Base-by-base conservation (phyloP, 2,797 vertebrate species). In the Periophthalmus magnuspinnatus region DNA sequence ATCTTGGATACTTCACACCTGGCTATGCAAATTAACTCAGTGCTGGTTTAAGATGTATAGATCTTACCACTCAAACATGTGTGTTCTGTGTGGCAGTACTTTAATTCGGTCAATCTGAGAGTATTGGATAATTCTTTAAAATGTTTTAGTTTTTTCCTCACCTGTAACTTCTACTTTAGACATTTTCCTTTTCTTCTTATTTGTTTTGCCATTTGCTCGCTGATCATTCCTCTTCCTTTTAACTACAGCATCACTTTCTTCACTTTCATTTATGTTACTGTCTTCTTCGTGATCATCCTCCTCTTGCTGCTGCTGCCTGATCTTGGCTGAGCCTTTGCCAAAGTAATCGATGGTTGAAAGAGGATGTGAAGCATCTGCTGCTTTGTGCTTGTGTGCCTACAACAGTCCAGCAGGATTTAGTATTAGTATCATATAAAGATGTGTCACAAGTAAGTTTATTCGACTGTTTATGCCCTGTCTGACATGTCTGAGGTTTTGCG, bases 291-390 rank as follows among this genome's bases (percentile, higher is more conserved):
- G 68, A n/a, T 68, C 72, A 1, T 65, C 33, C 0, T 70, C 61
- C 0, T 79, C 6, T 57, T 74, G 56, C 67, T 85, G 38, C 67
- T 85, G 38, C 77, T 86, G 75, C 21, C 72, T 56, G 78, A 73
- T 61, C 65, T 56, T 83, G 11, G 48, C 74, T 79, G 74, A 24
- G 21, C 89, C 89, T 74, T 67, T 79, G 19, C 94, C 92, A 70
- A 98, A 97, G 81, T 95, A 97, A 80, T 95, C 93, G 56, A 97
- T 93, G 32, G 77, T 83, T 79, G 85, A 88, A 11, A 91, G 65
- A 24, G 63, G 75, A 62, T 92, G 83, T 0, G 68, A 68, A 14
- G 76, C 70, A 2, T 68, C 80, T 10, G 59, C 83, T 65, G 50
- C 68, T 6, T 87, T 89, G 32, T 86, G 84, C 80, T 88, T 94